Conservation (phyloP, 2,797 vertebrate genomes). For the Pangasius krempfi region DNA sequence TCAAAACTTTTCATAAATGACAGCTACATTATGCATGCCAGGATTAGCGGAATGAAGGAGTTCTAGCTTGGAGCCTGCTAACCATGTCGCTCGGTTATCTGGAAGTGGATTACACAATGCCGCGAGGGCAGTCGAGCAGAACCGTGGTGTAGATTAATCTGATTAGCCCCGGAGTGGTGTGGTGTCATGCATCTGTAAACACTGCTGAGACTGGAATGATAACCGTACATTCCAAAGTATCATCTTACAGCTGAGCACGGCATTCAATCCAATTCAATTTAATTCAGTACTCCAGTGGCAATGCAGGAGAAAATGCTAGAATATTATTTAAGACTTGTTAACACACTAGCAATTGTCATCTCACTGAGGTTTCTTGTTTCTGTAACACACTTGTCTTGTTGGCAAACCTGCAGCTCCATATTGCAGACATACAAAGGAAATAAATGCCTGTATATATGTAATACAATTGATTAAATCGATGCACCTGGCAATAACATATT, state of each 20-base stretch:
- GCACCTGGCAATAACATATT: not conserved
- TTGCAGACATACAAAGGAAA: not conserved
- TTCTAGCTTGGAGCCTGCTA: slow-evolving; percentile 39
- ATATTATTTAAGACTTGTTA: not conserved
- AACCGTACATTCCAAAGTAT: not conserved
- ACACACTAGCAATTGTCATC: not conserved
- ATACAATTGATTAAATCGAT: too few relatives aligned
- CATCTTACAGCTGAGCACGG: not conserved
- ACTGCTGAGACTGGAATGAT: not conserved
- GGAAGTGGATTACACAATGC: slow-evolving; percentile 49
- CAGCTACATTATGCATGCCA: slow-evolving; percentile 44
- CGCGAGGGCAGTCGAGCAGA: slow-evolving; percentile 35
- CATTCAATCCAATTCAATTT: not conserved
- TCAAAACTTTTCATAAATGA: not conserved
- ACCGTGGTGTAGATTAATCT: slow-evolving; percentile 39
- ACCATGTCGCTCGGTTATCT: slow-evolving; percentile 43
- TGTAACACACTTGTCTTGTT: not conserved
- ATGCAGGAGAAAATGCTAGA: not conserved
- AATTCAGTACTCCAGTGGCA: not conserved
- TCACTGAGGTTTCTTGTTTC: not conserved
- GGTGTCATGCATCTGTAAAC: slow-evolving; percentile 40
- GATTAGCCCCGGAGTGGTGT: slow-evolving; percentile 36
- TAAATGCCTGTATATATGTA: not conserved
- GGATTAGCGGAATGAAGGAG: slow-evolving; percentile 46
- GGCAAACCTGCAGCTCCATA: not conserved